Conservation (phyloP, 2,888 invertebrate genomes). For the Drosophila nr. medialis region DNA sequence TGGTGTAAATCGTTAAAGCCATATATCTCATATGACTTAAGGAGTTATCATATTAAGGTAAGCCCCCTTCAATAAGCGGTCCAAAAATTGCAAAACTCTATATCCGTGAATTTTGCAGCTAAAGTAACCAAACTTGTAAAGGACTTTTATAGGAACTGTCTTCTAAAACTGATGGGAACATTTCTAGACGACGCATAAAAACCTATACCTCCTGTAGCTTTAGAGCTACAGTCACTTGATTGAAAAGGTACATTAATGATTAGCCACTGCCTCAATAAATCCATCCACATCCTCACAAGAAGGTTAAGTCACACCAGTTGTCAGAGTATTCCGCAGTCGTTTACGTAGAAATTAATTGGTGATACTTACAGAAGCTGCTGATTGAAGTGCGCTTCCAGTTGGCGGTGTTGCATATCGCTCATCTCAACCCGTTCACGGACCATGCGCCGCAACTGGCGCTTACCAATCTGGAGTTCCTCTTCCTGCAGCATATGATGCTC, state of each 20-base stretch:
- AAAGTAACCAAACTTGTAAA: not conserved
- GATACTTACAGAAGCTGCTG: slow-evolving; percentile 80
- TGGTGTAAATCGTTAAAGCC: not conserved
- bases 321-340: not conserved
- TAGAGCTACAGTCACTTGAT: not conserved
- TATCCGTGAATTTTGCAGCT: not conserved
- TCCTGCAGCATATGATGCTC: slow-evolving; percentile 93
- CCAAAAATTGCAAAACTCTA: not conserved
- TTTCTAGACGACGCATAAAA: not conserved
- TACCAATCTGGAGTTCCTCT: slow-evolving; percentile 88
- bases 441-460: slow-evolving; percentile 86
- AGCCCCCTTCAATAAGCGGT: not conserved
- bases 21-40: not conserved
- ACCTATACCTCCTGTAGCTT: not conserved
- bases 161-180: not conserved
- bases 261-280: not conserved
- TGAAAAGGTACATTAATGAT: not conserved
- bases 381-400: slow-evolving; percentile 81
- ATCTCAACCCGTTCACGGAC: slow-evolving; percentile 86
- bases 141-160: not conserved
- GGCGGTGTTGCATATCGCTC: slow-evolving; percentile 82
- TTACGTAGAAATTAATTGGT: not conserved
- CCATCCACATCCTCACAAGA: not conserved
- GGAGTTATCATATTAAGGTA: not conserved
- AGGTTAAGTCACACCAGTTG: too few species aligned